These are phyloP conservation scores for Acanthoscelides obtectus DNA, from an alignment of 2,888 invertebrate species.

Conservation along the genomic window DNA sequence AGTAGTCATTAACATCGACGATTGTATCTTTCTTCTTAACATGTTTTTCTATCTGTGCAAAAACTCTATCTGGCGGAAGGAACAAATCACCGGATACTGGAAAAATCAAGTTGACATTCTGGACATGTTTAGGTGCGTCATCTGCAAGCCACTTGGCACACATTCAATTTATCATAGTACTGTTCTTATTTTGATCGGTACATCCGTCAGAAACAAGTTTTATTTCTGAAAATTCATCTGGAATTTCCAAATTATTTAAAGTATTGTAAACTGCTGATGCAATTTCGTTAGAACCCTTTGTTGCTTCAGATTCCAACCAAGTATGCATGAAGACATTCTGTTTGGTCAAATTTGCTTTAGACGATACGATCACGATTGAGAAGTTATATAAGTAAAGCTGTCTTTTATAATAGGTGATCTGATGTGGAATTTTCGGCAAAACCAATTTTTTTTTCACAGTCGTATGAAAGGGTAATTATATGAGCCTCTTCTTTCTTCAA, in stretches of 20 bases:
- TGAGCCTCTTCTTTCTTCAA: too few species aligned
- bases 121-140: too few species aligned
- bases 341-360: conserved; percentile 1
- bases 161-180: too few species aligned
- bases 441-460: background rate
- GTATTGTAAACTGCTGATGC: conserved; percentile 7
- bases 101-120: too few species aligned
- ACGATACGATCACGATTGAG: conserved; percentile 4
- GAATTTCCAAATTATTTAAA: background rate
- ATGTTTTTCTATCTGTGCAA: too few species aligned
- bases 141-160: too few species aligned
- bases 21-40: too few species aligned
- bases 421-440: conserved; percentile 7
- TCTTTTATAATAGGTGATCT: conserved; percentile 7
- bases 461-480: too few species aligned
- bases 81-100: too few species aligned
- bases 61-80: too few species aligned
- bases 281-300: conserved; percentile 13
- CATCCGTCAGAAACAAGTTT: conserved; percentile 11
- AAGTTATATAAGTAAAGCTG: conserved; percentile 7
- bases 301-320: conserved; percentile 9
- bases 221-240: background rate
- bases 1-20: too few species aligned
- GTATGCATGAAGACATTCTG: conserved; percentile 9
- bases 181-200: conserved; percentile 15